Evolutionary conservation across 1,140 invertebrate genomes (phyloP).

Genomic region (Panulirus ornatus): DNA sequence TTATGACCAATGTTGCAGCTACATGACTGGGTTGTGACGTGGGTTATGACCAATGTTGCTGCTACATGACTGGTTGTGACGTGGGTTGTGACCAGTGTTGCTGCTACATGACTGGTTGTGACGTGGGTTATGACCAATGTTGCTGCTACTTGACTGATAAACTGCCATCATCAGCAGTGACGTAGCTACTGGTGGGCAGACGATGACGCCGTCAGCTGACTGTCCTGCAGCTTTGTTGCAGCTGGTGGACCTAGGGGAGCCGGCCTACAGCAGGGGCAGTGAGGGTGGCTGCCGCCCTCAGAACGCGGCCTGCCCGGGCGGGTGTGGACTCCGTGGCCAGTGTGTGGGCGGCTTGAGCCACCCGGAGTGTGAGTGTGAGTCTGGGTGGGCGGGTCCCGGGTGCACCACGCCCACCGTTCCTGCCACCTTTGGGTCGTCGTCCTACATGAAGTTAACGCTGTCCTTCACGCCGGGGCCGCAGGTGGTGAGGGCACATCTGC

Average conservation of each 20-base stretch:
- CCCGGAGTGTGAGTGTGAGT: constrained; percentile 37
- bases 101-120: too few relatives aligned
- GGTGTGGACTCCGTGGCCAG: constrained; percentile 21
- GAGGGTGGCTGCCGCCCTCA: constrained; percentile 15
- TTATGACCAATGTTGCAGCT: too few relatives aligned
- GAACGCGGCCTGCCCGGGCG: neutral
- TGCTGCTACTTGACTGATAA: neutral
- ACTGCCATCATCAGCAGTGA: neutral
- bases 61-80: too few relatives aligned
- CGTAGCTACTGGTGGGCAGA: too few relatives aligned
- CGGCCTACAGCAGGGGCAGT: constrained; percentile 5
- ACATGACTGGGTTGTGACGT: too few relatives aligned
- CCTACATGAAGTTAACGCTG: constrained; percentile 95
- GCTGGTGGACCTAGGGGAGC: constrained; percentile 37
- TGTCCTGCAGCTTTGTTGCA: constrained; percentile 25
- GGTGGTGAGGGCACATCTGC: constrained; percentile 92
- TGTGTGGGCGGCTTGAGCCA: constrained; percentile 20
- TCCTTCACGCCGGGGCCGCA: constrained; percentile 95
- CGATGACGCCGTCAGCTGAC: neutral
- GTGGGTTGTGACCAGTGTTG: too few relatives aligned
- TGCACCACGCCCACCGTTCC: constrained; percentile 91
- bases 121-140: too few relatives aligned
- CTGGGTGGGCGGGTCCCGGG: constrained; percentile 80
- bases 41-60: too few relatives aligned
- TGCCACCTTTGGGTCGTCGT: constrained; percentile 92